Conservation (phyloP, 2,888 invertebrate species). For the Taenaris catops region DNA sequence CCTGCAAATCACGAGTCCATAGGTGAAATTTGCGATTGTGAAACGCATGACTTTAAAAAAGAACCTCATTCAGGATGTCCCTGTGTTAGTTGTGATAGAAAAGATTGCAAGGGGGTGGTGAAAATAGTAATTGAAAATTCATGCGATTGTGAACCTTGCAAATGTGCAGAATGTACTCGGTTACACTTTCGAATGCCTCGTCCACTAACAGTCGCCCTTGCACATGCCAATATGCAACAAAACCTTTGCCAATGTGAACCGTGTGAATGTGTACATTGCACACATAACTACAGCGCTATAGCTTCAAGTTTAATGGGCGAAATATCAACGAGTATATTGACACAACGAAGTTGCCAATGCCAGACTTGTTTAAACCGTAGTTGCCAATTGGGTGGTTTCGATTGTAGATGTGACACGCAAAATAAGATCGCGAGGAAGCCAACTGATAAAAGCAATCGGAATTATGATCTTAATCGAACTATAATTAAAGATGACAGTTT, state of each 20-base stretch:
- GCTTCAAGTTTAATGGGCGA: slow-evolving; percentile 34
- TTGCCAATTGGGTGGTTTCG: slow-evolving; percentile 34
- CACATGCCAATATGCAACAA: slow-evolving; percentile 29
- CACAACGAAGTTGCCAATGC: slow-evolving; percentile 37
- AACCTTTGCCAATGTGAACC: slow-evolving; percentile 41
- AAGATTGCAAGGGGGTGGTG: slow-evolving; percentile 28
- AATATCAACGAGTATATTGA: slow-evolving; percentile 38
- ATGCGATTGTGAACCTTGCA: slow-evolving; percentile 40
- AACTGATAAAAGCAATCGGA: slow-evolving; percentile 33
- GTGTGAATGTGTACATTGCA: slow-evolving; percentile 46
- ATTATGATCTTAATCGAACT: slow-evolving; percentile 43
- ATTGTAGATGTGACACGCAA: slow-evolving; percentile 40
- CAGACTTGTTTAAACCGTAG: slow-evolving; percentile 37
- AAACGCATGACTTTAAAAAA: slow-evolving; percentile 6
- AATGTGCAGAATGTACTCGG: slow-evolving; percentile 36
- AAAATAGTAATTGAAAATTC: slow-evolving; percentile 20
- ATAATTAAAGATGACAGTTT: slow-evolving; percentile 18
- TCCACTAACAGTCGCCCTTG: slow-evolving; percentile 33
- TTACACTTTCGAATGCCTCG: slow-evolving; percentile 21
- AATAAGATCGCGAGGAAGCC: slow-evolving; percentile 41
- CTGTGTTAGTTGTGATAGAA: slow-evolving; percentile 30
- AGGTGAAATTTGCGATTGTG: slow-evolving; percentile 41
- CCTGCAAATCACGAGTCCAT: slow-evolving; percentile 29
- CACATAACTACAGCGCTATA: slow-evolving; percentile 27
- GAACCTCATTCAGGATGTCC: slow-evolving; percentile 25